Base-by-base conservation (phyloP, 2,113 vertebrate genomes). In the Albula glossodonta region DNA sequence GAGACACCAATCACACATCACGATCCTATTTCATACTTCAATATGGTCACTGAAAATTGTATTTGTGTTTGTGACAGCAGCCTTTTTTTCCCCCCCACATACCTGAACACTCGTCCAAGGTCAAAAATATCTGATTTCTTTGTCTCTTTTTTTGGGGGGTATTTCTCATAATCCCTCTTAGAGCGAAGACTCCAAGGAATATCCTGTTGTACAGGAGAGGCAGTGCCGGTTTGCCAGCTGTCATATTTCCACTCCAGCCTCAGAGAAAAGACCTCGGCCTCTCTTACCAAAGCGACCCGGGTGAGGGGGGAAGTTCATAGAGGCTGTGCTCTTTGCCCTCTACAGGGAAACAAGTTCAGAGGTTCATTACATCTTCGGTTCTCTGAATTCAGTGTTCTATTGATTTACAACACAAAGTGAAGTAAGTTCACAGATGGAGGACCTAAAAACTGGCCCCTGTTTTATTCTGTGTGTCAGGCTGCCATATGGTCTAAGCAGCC, bases 331-430 rank as follows among this genome's bases (percentile, higher is more conserved):
- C 81, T 31, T 31, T 31, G 25, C 41, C 52, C 48, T 2, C 6
- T 51, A 81, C 9, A 22, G 50, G 80, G 56, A 15, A 83, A 48
- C 53, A 57, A 48, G 52, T 22, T 5, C n/a, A 57, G 81, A 82
- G n/a, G 53, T 11, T 31, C 12, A 83, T 63, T 31, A 49, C 25
- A 41, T 41, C 31, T 41, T 48, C 3, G 52, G 81, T 19, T 19
- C 56, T 56, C 25, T 2, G 41, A 48, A 83, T 63, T 63, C 81
- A 12, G 52, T 15, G 53, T 17, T 7, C 52, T 60, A 48, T 48
- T 83, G 81, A 83, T 63, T 83, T 63, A 63, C 56, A 83, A 13
- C 53, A 60, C 81, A 83, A 83, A 52, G 81, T 83, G 81, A 83
- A 83, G 25, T 56, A 60, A 11, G 17, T 83, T 83, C 63, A 83